A percentile compares a stretch with the other conserved stretches of the same genome.
These are phyloP conservation scores for Astreopora myriophthalma DNA, from an alignment of 64 coral and sea anemone genomes.

Conservation along the genomic window DNA sequence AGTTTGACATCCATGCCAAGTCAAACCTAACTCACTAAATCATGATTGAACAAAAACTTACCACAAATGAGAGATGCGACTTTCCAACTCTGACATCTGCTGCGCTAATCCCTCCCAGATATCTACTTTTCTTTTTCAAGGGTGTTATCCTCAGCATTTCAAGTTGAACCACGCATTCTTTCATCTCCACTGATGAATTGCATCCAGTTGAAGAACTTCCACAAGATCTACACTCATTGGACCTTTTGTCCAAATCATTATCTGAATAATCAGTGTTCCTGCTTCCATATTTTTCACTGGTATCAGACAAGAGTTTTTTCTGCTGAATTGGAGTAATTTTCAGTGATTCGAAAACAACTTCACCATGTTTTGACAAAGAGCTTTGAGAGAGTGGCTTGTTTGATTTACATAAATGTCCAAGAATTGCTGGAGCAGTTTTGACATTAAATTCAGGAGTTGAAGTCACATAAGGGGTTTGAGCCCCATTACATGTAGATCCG, in stretches of 20 bases:
- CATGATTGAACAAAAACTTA: neutral
- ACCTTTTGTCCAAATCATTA: neutral
- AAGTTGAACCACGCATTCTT: constrained; percentile 76
- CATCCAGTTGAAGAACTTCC: neutral
- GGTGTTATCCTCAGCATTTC: constrained; percentile 76
- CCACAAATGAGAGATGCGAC: constrained; percentile 62
- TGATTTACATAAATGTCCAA: neutral
- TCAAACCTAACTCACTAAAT: neutral
- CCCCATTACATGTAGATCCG: neutral
- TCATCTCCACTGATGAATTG: neutral
- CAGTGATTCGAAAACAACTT: constrained; percentile 1
- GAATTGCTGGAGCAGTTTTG: neutral
- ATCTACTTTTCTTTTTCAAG: constrained; percentile 28
- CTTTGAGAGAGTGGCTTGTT: neutral
- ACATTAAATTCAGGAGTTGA: constrained; percentile 6
- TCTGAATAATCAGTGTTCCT: neutral
- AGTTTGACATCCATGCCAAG: too few species aligned
- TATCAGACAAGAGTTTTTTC: neutral
- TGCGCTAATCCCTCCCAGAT: neutral
- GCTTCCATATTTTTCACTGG: neutral
- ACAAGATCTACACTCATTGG: neutral
- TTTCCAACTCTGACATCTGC: neutral
- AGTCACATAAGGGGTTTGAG: neutral
- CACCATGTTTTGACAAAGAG: neutral
- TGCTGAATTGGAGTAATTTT: constrained; percentile 26